Percentiles rank a stretch among this genome's conserved stretches.
phyloP scores from a whole-genome alignment of 2,113 vertebrate genomes.

The Reinhardtius hippoglossoides region DNA sequence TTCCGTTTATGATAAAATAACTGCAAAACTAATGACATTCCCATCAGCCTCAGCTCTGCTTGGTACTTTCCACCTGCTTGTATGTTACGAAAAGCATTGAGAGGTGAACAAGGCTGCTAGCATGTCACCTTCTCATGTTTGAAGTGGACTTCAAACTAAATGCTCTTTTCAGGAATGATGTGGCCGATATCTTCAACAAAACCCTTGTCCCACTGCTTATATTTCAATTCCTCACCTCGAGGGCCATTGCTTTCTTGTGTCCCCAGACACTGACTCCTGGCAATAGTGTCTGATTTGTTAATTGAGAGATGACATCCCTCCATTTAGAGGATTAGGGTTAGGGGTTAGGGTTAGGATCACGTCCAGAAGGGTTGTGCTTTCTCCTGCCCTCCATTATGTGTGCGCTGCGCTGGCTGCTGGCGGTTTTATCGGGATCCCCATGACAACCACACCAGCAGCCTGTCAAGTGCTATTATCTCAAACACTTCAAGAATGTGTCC shows the following conservation, averaged over 20 bases:
- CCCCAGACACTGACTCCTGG: neutral
- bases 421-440: conserved; percentile 63
- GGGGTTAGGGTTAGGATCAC: no score
- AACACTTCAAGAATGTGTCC: conserved; percentile 61
- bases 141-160: neutral
- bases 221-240: no score
- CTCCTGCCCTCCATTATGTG: conserved; percentile 48
- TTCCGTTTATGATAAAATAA: neutral
- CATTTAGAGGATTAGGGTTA: conserved; percentile 19
- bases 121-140: neutral
- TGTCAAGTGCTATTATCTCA: conserved; percentile 69
- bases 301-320: conserved; percentile 38
- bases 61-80: neutral
- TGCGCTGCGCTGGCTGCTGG: conserved; percentile 52
- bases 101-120: neutral
- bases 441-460: conserved; percentile 73
- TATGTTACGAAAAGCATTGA: neutral
- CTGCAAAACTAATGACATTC: neutral
- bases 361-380: conserved; percentile 46
- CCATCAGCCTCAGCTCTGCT: neutral
- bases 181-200: no score
- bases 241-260: neutral
- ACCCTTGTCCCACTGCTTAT: no score
- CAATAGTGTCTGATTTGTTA: conserved; percentile 30
- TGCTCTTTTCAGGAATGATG: neutral